Base-by-base conservation (phyloP, 2,113 vertebrate species). In the Mustelus asterias region DNA sequence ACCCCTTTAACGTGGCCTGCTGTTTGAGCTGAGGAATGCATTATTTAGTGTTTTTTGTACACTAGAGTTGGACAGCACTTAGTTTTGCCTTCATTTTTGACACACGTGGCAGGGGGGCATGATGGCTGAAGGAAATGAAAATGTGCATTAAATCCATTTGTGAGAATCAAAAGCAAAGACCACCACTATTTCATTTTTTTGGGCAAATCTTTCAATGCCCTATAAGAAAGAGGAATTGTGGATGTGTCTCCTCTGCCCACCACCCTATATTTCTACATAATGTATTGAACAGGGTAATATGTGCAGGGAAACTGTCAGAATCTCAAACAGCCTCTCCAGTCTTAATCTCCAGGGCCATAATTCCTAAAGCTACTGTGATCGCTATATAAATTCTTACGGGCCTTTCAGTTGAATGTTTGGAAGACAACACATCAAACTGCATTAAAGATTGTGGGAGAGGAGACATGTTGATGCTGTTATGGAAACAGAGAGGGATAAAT, bases 111-210 rank as follows among this genome's bases (percentile, higher is more conserved):
- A 0, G 11, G 9, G 44, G 3, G 8, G 72, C 4, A 16, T 88
- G 44, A 89, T 89, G 86, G 86, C 86, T 16, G 24, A 89, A 89
- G 86, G 11, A 89, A 94, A 94, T 24, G 41, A 94, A n/a, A 37
- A 41, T 89, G 29, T 89, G 48, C 22, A 93, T 20, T 93, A 37
- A 85, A 41, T 18, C n/a, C 7, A 65, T 65, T 93, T 93, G 14
- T 41, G 11, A 65, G 33, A 14, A 33, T 18, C 33, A 41, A 94
- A 94, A 24, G 65, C 8, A 44, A 69, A 54, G 4, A 6, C 58
- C 92, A 44, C 86, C 3, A 3, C 16, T 58, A 3, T 58, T 60
- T 90, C 54, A 60, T 9, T 92, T 65, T 63, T 65, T 58, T 13
- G 67, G n/a, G 18, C 33, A 93, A 89, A 93, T 14, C 26, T 93